Conservation (phyloP, 2,888 invertebrate species). For the Nemoura dubitans region DNA sequence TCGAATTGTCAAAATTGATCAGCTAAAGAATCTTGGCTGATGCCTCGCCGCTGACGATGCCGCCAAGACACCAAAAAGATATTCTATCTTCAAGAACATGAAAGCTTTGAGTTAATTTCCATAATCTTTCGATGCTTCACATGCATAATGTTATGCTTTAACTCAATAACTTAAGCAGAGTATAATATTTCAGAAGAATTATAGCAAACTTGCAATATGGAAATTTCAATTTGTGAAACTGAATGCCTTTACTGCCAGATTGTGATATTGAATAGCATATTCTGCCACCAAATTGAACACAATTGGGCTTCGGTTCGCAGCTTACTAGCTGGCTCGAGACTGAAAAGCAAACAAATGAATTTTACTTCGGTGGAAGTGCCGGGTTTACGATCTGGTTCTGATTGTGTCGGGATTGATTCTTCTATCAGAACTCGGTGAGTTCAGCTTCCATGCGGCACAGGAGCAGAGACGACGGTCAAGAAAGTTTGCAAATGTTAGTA, state of each 20-base stretch:
- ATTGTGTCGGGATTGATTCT: too few species aligned
- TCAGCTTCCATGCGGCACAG: background rate
- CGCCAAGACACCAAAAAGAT: background rate
- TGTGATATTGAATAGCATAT: background rate
- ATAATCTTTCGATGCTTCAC: constrained; percentile 12
- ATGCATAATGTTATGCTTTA: constrained; percentile 4
- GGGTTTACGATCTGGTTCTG: background rate
- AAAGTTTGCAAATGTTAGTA: background rate
- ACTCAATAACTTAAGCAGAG: background rate
- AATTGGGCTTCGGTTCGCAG: background rate
- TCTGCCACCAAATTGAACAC: background rate
- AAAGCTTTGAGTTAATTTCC: background rate
- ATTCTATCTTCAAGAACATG: background rate
- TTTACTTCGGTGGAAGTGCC: background rate
- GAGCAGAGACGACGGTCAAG: background rate
- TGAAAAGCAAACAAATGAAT: constrained; percentile 12
- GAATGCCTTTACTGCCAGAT: background rate
- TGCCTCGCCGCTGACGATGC: background rate
- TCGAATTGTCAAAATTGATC: constrained; percentile 2
- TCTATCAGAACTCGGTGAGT: too few species aligned
- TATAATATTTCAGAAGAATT: constrained; percentile 7
- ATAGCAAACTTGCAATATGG: constrained; percentile 5
- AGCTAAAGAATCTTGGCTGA: background rate
- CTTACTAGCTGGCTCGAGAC: background rate
- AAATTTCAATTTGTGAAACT: constrained; percentile 12